Evolutionary conservation across 2,113 vertebrate species (phyloP).

Genomic region (Pelvicachromis taeniatus): DNA sequence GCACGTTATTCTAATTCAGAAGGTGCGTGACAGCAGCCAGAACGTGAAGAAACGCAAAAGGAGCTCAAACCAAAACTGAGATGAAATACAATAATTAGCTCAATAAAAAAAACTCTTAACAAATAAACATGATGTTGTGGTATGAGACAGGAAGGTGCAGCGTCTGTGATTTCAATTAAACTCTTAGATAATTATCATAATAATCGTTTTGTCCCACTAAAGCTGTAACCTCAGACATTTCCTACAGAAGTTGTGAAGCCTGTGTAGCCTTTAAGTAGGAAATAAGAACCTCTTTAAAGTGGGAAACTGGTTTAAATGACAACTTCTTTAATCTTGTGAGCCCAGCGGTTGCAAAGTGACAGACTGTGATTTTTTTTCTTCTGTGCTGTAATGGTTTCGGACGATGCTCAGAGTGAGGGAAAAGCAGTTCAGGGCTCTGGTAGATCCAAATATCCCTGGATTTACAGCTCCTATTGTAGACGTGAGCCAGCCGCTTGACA

Average conservation of each 20-base stretch:
- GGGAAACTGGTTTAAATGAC: conserved; percentile 6
- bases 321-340: conserved; percentile 1
- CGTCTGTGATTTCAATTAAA: not conserved
- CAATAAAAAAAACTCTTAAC: accelerated
- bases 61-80: not conserved
- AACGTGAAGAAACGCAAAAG: not conserved
- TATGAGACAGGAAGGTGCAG: not conserved
- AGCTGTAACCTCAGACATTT: not conserved
- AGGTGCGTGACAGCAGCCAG: not conserved
- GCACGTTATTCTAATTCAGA: not conserved
- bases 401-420: not conserved
- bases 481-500: not conserved
- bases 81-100: not conserved
- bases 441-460: conserved; percentile 23
- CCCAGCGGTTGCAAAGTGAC: not conserved
- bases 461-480: conserved; percentile 11
- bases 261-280: not conserved
- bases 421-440: not conserved
- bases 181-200: not conserved
- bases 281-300: not conserved
- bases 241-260: not conserved
- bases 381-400: not conserved
- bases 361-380: not conserved
- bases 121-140: not conserved
- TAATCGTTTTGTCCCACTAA: not conserved